Base-by-base conservation (phyloP, 2,113 vertebrate species). In the Corynorhinus townsendii region DNA sequence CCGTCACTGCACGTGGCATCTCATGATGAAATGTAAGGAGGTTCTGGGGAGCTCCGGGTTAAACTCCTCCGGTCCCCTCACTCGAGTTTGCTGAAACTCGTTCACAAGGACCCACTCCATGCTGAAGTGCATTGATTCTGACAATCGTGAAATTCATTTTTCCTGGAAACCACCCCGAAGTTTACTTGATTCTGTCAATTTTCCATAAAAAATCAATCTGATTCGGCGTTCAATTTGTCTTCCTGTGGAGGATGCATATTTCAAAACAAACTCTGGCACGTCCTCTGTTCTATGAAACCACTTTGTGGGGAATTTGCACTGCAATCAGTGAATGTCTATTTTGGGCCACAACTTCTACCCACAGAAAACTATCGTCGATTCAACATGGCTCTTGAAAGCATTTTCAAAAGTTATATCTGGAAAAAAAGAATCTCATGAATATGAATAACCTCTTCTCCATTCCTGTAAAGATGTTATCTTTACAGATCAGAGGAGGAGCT, bases 311-410 rank as follows among this genome's bases (percentile, higher is more conserved):
- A 77, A 43, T 19, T 59, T 4, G 38, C 38, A 40, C 38, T n/a
- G 0, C 75, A 88, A 76, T 86, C 76, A 88, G 16, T 62, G 40
- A 54, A n/a, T 59, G 83, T 4, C 5, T 83, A 93, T 82, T 69
- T 95, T 33, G 81, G 54, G 19, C 14, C 86, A 64, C 35, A 49
- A 81, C 77, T 19, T 89, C 91, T 52, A 90, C 16, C 79, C 62
- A 66, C 54, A 96, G 91, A 94, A 94, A 81, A 96, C 88, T 83
- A 90, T 22, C 93, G 71, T 76, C 0, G 66, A 66, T 91, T 96
- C 40, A 64, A 1, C 35, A 1, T 54, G 24, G 85, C 12, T 83
- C 30, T 82, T 96, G 69, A 95, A 96, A 96, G 82, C 1, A 81
- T 93, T 96, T 1, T 5, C 22, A 94, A 38, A 96, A 76, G 62